phyloP scores from a whole-genome alignment of 2,888 invertebrate genomes.

The Lithosia quadra region DNA sequence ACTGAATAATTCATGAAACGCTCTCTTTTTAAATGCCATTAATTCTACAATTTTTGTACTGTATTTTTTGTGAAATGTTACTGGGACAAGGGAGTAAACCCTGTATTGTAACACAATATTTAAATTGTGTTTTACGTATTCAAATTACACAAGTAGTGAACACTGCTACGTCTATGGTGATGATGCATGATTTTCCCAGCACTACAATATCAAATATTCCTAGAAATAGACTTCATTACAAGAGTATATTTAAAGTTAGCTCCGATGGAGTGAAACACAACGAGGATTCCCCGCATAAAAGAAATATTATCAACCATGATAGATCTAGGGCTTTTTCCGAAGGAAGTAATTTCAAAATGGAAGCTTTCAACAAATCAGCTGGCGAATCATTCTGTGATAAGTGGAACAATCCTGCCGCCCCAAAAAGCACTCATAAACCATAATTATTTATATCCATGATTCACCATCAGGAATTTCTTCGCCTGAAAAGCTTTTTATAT shows the following conservation, averaged over 20 bases:
- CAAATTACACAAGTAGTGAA: too few relatives aligned
- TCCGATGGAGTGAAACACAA: too few relatives aligned
- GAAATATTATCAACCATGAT: neutral
- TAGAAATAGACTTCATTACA: too few relatives aligned
- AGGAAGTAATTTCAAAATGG: neutral
- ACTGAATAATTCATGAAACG: neutral
- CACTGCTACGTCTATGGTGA: neutral
- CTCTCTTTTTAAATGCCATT: neutral
- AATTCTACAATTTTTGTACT: neutral
- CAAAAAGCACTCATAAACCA: neutral
- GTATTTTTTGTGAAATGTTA: neutral
- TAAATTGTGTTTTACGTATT: too few relatives aligned
- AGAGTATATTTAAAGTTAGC: too few relatives aligned
- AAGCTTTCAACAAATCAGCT: neutral
- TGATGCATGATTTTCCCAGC: neutral
- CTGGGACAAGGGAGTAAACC: neutral
- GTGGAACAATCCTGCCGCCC: neutral
- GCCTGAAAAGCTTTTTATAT: constrained; percentile 28
- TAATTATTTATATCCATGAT: constrained; percentile 7
- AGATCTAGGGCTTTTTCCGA: neutral
- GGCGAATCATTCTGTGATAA: neutral
- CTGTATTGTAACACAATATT: too few relatives aligned
- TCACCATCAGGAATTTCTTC: constrained; percentile 10
- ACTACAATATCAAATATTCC: too few relatives aligned
- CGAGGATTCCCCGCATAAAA: too few relatives aligned